A percentile compares a stretch with the other conserved stretches of the same genome.
These are phyloP conservation scores for Rhingia campestris DNA, from an alignment of 2,888 invertebrate genomes.

Conservation along the genomic window DNA sequence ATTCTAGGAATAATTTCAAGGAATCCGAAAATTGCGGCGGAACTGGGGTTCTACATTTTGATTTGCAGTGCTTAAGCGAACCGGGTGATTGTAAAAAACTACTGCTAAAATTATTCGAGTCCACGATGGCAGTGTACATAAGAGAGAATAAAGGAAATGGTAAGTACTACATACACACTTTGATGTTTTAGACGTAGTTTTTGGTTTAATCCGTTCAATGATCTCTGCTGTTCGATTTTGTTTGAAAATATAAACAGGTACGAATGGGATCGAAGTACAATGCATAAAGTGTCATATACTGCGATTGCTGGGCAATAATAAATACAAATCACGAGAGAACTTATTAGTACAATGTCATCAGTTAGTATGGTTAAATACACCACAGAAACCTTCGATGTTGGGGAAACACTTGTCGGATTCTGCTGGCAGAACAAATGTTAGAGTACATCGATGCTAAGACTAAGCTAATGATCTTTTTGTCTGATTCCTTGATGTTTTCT, in stretches of 20 bases:
- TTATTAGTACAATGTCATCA: conserved; percentile 25
- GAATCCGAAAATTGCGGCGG: conserved; percentile 25
- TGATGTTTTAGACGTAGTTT: conserved; percentile 10
- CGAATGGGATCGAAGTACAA: not conserved
- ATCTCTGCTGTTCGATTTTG: conserved; percentile 31
- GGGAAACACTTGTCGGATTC: conserved; percentile 8
- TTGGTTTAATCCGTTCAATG: conserved; percentile 48
- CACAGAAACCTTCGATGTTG: not conserved
- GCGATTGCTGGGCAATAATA: conserved; percentile 20
- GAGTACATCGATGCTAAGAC: not conserved
- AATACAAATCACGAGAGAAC: not conserved
- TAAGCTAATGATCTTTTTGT: too few relatives aligned
- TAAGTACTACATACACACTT: conserved; percentile 75
- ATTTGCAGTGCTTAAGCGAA: conserved; percentile 77
- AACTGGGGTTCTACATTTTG: conserved; percentile 60
- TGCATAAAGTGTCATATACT: not conserved
- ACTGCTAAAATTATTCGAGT: conserved; percentile 81
- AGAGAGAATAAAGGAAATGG: conserved; percentile 80
- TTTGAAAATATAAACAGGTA: not conserved
- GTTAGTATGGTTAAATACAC: conserved; percentile 1
- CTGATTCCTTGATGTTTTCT: too few relatives aligned
- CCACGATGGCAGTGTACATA: conserved; percentile 80
- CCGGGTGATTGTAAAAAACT: conserved; percentile 80
- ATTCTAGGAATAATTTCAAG: conserved; percentile 72
- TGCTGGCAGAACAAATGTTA: not conserved